Percentiles rank a stretch among this genome's conserved stretches.
Evolutionary conservation across 2,797 vertebrate genomes (phyloP).

Genomic region (Tamandua tetradactyla): DNA sequence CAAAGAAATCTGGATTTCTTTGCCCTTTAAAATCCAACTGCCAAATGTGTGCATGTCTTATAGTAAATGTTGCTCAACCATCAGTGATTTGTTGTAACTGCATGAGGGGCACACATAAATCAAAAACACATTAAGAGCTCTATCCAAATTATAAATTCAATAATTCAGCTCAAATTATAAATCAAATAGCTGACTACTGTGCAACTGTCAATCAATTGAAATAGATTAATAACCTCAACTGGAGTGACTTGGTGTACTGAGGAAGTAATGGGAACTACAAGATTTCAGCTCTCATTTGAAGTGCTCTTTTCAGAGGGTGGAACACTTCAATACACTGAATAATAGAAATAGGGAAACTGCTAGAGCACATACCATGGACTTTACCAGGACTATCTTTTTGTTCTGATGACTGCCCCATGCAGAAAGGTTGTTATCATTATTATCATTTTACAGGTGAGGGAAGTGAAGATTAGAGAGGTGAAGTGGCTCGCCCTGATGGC

Average conservation of each 20-base stretch:
- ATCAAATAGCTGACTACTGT: conserved; percentile 15
- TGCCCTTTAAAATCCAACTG: conserved; percentile 65
- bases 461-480: neutral
- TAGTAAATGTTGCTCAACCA: conserved; percentile 61
- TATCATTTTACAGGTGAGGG: neutral
- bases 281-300: conserved; percentile 24
- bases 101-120: conserved; percentile 72
- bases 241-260: neutral
- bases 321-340: neutral
- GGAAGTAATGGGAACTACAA: neutral
- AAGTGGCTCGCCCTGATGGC: neutral
- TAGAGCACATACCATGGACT: neutral
- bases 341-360: neutral
- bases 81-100: conserved; percentile 67
- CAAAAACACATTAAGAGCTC: conserved; percentile 69
- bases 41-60: conserved; percentile 27
- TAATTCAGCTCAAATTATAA: conserved; percentile 56
- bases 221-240: conserved; percentile 55
- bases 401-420: neutral
- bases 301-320: neutral
- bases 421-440: neutral
- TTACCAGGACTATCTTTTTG: neutral
- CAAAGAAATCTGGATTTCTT: conserved; percentile 46
- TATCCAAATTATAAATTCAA: conserved; percentile 66
- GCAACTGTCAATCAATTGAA: conserved; percentile 58